Base-by-base conservation (phyloP, 2,113 vertebrate species). In the Apaloderma vittatum region DNA sequence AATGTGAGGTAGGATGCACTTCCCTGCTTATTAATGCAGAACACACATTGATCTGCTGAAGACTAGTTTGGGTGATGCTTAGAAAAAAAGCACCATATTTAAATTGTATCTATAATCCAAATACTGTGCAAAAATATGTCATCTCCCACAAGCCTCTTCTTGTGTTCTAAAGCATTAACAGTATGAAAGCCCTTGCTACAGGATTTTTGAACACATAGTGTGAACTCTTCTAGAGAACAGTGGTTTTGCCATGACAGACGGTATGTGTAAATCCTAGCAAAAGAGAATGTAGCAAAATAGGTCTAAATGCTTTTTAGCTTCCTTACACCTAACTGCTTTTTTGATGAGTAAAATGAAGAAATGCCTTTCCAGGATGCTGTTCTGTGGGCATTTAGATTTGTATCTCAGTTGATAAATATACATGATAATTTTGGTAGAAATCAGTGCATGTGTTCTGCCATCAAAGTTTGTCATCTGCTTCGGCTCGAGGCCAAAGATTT, bases 171-270 rank as follows among this genome's bases (percentile, higher is more conserved):
- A 67, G 45, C 26, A 55, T 54, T 30, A 74, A 54, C 10, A 26
- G 34, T n/a, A 36, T 30, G 81, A n/a, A 85, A 81, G 58, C 32
- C 59, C 48, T 86, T 62, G 34, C 26, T 54, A 62, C 55, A 74
- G 65, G 32, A 36, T 81, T 86, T 61, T 58, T 79, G 85, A 96
- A 92, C 62, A 78, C 65, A 54, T 10, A 36, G 34, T 55, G 86
- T 67, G 86, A 97, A 82, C 68, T 84, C 67, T 45, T 75, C 37
- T 65, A 79, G 61, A 54, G 65, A 75, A 49, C 6, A 10, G 84
- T 91, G 82, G 76, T 96, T 96, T 68, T 94, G 67, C 90, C 51
- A 62, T 63, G 94, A 59, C 82, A 94, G 87, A 93, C 36, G 84
- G 65, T 45, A 83, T 63, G 12, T 61, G 81, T 65, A 82, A 83